Evolutionary conservation across 2,888 invertebrate genomes (phyloP), one percentile per base, ranked within the genome.

Genomic region (Mythimna vitellina): DNA sequence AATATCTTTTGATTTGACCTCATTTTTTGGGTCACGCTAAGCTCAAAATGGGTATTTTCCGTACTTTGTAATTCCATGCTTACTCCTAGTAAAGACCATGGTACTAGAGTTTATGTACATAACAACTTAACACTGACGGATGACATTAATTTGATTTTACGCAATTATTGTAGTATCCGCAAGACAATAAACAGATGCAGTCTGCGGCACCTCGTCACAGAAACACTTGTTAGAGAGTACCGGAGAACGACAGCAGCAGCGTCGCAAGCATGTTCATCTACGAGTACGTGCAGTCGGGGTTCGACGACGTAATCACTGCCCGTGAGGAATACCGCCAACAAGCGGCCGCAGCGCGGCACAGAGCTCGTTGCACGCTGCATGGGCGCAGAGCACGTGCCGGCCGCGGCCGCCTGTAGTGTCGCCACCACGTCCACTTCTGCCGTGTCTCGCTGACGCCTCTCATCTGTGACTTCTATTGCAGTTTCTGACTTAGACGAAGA

Each of bases 381-480:
- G 53, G 14, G 6, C 22, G n/a, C n/a, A 12, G 38, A 46, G 29
- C 0, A 7, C 14, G 17, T 22, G n/a, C 6, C 6, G 3, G 12
- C n/a, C 32, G 32, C n/a, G 17, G 17, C 12, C n/a, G 49, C 51
- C 14, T 20, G 38, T 7, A 12, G 22, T 3, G 32, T 6, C 7
- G 1, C 6, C 3, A 9, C 62, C 14, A 6, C n/a, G 3, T 7
- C 14, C 6, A n/a, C 10, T 1, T 3, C 2, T 20, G 42, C 20
- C 10, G 29, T 20, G 8, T 14, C 22, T 29, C 14, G 12, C 54
- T 46, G n/a, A 35, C 17, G 4, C 17, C 14, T 17, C 1, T 53
- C 25, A 25, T 71, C 12, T 46, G 62, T 63, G 35, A 25, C 10
- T 72, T 72, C 10, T 72, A n/a, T 71, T 72, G 35, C 63, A 72